Evolutionary conservation across 2,113 vertebrate genomes (phyloP).

Genomic region (Aleadryas rufinucha): DNA sequence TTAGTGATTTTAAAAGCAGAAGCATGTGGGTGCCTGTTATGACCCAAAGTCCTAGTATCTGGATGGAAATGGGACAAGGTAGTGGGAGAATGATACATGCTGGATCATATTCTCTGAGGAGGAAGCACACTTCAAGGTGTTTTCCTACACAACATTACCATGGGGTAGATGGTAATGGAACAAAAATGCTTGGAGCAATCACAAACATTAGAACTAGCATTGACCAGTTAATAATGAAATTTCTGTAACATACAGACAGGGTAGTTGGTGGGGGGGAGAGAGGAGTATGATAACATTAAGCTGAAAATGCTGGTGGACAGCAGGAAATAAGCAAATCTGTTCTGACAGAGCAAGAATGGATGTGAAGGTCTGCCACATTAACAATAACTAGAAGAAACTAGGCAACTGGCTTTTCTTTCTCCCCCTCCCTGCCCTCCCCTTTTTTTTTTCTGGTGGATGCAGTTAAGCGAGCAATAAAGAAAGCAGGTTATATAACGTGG

Average conservation of each 20-base stretch:
- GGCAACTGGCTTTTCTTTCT: not conserved
- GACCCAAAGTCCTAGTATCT: not conserved
- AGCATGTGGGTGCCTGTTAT: not conserved
- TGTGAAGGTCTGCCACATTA: not conserved
- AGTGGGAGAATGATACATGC: not conserved
- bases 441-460: not conserved
- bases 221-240: not conserved
- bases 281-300: not conserved
- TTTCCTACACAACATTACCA: not conserved
- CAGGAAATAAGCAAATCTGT: not conserved
- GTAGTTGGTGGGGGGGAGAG: not conserved
- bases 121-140: not conserved
- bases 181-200: not conserved
- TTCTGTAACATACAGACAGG: not conserved
- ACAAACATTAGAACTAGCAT: not conserved
- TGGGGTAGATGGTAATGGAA: not conserved
- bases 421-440: accelerated
- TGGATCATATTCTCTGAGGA: not conserved
- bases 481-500: not conserved
- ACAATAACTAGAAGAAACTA: not conserved
- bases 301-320: not conserved
- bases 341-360: not conserved
- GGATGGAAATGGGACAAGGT: not conserved
- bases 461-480: not conserved
- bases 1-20: not conserved